Base-by-base conservation (phyloP, 2,797 vertebrate genomes). In the Pseudocheirus occidentalis region DNA sequence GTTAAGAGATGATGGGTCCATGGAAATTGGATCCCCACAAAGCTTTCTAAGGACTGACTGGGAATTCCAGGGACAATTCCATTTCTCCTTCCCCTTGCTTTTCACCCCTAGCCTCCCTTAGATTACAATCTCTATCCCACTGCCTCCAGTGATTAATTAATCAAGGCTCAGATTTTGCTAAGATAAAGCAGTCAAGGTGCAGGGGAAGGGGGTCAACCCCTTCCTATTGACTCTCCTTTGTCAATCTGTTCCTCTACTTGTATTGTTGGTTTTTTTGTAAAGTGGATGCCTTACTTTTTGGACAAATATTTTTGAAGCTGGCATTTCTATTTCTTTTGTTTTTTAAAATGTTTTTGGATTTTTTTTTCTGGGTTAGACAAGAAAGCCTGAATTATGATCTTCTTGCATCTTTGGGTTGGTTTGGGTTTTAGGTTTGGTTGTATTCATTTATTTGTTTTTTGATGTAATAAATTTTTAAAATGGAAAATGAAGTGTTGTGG, bases 211-310 rank as follows among this genome's bases (percentile, higher is more conserved):
- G 95, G 93, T 95, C 28, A 40, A 5, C 89, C 89, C 50, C 96
- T 92, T 57, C 92, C 81, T 94, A n/a, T 59, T 93, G 1, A 55
- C 91, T 52, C 55, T 56, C 28, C 87, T 91, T 92, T 96, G 90
- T 97, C 94, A 92, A 53, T 57, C 93, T 94, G 96, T 91, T 95
- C 81, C 52, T 55, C 91, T 91, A 90, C 73, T 96, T 93, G 94
- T 90, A 9, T 96, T 96, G 81, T 58, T 73, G 81, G 46, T 56
- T 95, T 62, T 96, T 96, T 97, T 95, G 62, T 96, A 95, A 97
- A 97, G 95, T 96, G 93, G 94, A 98, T 98, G 98, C 98, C 98
- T 98, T 98, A 98, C 97, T 97, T 97, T 98, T 98, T 95, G 96
- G 97, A 98, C 97, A 97, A 97, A 96, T 98, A 97, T 97, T 98